Conservation (phyloP, 2,113 vertebrate species). For the Polyodon spathula region DNA sequence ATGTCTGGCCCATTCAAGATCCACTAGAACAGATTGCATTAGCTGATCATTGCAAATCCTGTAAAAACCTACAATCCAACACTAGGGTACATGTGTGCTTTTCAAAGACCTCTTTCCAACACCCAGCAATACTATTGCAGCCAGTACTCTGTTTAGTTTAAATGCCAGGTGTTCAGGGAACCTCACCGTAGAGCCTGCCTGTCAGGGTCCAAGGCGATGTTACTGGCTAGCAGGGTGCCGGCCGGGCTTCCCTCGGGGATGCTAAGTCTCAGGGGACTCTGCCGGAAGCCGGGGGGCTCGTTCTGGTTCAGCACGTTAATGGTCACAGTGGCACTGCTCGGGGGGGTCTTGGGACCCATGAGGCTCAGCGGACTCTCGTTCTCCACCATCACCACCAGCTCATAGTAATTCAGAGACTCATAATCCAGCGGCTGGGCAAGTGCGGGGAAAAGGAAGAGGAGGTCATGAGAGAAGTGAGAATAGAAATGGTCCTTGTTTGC, state of each 20-base stretch:
- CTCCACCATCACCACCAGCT: constrained; percentile 59
- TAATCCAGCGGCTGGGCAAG: constrained; percentile 73
- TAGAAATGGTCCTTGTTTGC: not conserved
- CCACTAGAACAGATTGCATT: too few relatives aligned
- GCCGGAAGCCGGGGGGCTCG: constrained; percentile 70
- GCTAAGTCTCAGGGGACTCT: constrained; percentile 65
- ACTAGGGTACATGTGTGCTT: too few relatives aligned
- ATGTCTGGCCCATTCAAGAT: too few relatives aligned
- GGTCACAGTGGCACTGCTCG: constrained; percentile 56
- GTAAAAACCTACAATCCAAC: too few relatives aligned
- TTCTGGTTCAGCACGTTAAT: constrained; percentile 73
- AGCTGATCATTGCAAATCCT: too few relatives aligned
- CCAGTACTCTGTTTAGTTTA: not conserved
- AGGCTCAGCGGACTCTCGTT: constrained; percentile 62
- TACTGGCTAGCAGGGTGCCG: constrained; percentile 60
- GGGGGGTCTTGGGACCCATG: constrained; percentile 37
- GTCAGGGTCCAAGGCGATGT: constrained; percentile 76
- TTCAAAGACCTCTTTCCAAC: too few relatives aligned
- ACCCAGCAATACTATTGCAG: too few relatives aligned
- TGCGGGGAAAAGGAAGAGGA: constrained; percentile 8
- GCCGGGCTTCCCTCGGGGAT: constrained; percentile 65
- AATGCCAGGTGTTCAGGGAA: not conserved
- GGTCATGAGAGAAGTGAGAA: not conserved
- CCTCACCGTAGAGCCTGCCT: constrained; percentile 57
- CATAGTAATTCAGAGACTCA: constrained; percentile 50